Conservation (phyloP, 2,888 invertebrate species). For the Xanthorhoe designata region DNA sequence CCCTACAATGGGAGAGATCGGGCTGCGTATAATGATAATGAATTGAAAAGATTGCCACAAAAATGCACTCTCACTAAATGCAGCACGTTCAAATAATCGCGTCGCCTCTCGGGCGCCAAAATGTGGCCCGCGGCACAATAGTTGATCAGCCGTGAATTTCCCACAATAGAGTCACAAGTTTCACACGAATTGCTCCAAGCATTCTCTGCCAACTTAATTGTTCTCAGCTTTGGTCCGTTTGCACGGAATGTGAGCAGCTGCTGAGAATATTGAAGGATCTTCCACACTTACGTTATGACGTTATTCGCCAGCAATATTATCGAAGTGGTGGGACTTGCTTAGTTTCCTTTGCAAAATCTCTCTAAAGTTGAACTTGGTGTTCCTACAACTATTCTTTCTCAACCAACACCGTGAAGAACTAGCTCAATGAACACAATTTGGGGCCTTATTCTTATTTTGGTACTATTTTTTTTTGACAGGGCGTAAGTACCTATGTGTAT, state of each 20-base stretch:
- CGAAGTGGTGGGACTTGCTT: not conserved
- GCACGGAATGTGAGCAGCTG: not conserved
- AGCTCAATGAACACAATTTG: too few species aligned
- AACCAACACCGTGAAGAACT: too few species aligned
- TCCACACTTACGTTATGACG: not conserved
- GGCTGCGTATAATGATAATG: too few species aligned
- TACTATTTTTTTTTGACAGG: too few species aligned
- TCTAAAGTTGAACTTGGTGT: too few species aligned
- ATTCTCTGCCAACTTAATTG: slow-evolving; percentile 12
- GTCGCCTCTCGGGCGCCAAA: not conserved
- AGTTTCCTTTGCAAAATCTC: too few species aligned
- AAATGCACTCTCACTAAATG: not conserved
- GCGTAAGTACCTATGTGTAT: too few species aligned
- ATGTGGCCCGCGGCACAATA: slow-evolving; percentile 1
- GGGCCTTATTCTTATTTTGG: too few species aligned
- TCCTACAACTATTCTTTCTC: too few species aligned
- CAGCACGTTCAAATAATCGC: not conserved
- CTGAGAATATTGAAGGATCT: not conserved
- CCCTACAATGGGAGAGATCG: too few species aligned
- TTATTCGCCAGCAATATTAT: not conserved
- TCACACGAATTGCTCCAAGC: slow-evolving; percentile 9
- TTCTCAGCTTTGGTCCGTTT: not conserved
- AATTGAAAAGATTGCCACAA: too few species aligned
- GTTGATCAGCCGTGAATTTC: slow-evolving; percentile 9
- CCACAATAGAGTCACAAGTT: slow-evolving; percentile 11